Evolutionary conservation across 1,140 invertebrate species (phyloP).

Genomic region (Macrosteles quadrilineatus): DNA sequence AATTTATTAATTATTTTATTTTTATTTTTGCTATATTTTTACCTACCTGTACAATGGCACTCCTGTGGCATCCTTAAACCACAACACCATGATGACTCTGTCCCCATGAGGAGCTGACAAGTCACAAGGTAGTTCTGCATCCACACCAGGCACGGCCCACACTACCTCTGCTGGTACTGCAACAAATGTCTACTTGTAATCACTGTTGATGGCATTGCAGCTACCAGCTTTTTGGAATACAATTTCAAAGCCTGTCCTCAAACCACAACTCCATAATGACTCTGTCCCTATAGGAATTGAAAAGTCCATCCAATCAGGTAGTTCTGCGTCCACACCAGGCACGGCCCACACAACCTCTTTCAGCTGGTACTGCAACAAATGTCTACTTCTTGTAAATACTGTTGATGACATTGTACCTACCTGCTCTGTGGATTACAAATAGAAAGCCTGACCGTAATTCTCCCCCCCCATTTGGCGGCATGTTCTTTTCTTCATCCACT

Average conservation of each 20-base stretch:
- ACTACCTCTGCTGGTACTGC: slow-evolving; percentile 36
- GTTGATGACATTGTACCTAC: no score
- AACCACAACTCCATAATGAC: slow-evolving; percentile 70
- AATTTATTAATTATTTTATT: background rate
- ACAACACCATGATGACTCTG: slow-evolving; percentile 66
- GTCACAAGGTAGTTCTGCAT: slow-evolving; percentile 64
- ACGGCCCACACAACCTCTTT: slow-evolving; percentile 39
- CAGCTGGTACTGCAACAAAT: slow-evolving; percentile 37
- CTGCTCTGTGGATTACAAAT: no score
- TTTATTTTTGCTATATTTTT: no score
- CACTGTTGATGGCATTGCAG: no score
- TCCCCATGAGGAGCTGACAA: slow-evolving; percentile 60
- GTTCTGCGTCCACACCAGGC: slow-evolving; percentile 49
- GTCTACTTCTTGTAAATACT: no score
- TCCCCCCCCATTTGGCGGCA: no score
- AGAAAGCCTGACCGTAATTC: no score
- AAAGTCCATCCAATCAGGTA: slow-evolving; percentile 71
- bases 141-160: slow-evolving; percentile 38
- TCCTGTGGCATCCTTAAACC: slow-evolving; percentile 68
- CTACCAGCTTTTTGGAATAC: no score
- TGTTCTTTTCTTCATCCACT: no score
- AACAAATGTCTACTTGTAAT: slow-evolving; percentile 29
- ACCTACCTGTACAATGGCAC: slow-evolving; percentile 55
- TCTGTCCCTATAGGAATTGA: slow-evolving; percentile 60
- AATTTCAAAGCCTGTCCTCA: no score